Evolutionary conservation across 2,888 invertebrate species (phyloP).

Genomic region (Cephalotes varians): DNA sequence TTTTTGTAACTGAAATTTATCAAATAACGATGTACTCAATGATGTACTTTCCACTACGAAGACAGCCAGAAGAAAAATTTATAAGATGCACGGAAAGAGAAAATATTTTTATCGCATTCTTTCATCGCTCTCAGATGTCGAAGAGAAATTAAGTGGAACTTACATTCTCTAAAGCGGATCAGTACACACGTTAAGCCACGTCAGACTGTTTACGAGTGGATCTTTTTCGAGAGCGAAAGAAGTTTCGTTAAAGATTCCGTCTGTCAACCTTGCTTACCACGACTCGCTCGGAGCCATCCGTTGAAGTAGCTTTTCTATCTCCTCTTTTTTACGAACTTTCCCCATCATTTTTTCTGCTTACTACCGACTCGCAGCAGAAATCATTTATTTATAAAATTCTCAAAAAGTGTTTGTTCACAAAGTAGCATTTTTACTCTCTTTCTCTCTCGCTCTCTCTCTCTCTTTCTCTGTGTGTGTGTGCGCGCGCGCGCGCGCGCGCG

Average conservation of each 20-base stretch:
- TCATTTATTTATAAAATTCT: conserved; percentile 21
- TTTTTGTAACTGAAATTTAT: not conserved
- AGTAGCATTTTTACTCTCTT: not conserved
- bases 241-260: conserved; percentile 65
- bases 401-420: not conserved
- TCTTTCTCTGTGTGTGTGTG: no score
- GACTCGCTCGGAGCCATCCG: conserved; percentile 12
- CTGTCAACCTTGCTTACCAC: conserved; percentile 39
- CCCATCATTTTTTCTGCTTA: conserved; percentile 32
- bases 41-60: not conserved
- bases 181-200: conserved; percentile 57
- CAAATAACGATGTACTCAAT: not conserved
- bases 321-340: conserved; percentile 22
- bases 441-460: no score
- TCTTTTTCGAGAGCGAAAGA: conserved; percentile 51
- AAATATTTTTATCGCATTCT: conserved; percentile 42
- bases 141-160: conserved; percentile 54
- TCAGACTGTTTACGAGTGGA: conserved; percentile 51
- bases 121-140: conserved; percentile 32
- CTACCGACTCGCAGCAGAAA: conserved; percentile 7
- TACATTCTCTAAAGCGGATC: conserved; percentile 54
- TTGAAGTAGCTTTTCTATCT: conserved; percentile 7
- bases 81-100: not conserved
- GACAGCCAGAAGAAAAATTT: not conserved
- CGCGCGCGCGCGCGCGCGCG: no score